Percentiles rank a stretch among this genome's conserved stretches.
Conservation (phyloP, 1,140 invertebrate genomes). For the Dinoponera quadriceps region DNA sequence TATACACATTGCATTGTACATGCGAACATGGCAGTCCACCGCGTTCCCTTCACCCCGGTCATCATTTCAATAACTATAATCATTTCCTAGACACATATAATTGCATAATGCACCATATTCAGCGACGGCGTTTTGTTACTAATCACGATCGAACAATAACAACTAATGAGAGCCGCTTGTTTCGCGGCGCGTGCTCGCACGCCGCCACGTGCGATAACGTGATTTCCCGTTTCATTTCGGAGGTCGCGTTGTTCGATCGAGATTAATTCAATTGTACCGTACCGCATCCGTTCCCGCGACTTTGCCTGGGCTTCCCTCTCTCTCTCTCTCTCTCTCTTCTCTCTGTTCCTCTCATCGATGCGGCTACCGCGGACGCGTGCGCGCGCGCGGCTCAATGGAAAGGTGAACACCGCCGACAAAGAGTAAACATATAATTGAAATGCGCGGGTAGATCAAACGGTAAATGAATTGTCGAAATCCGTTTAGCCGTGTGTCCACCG, state of each 20-base stretch:
- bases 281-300: slow-evolving; percentile 66
- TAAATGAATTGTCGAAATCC: slow-evolving; percentile 75
- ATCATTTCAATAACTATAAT: slow-evolving; percentile 2
- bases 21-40: no score
- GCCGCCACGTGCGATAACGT: slow-evolving; percentile 62
- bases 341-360: no score
- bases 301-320: slow-evolving; percentile 42
- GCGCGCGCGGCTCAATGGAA: slow-evolving; percentile 26
- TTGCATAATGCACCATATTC: slow-evolving; percentile 49
- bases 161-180: slow-evolving; percentile 68
- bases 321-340: no score
- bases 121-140: slow-evolving; percentile 46
- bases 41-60: not conserved
- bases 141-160: slow-evolving; percentile 64
- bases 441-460: slow-evolving; percentile 71
- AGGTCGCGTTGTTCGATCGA: slow-evolving; percentile 68
- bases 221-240: slow-evolving; percentile 72
- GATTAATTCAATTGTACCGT: slow-evolving; percentile 73
- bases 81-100: slow-evolving; percentile 41
- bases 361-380: not conserved
- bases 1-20: no score
- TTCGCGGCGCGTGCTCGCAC: slow-evolving; percentile 48
- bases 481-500: slow-evolving; percentile 64
- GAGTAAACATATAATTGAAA: slow-evolving; percentile 75
- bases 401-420: slow-evolving; percentile 65